Conservation (phyloP, 1,140 invertebrate species). For the Cardiocondyla obscurior region DNA sequence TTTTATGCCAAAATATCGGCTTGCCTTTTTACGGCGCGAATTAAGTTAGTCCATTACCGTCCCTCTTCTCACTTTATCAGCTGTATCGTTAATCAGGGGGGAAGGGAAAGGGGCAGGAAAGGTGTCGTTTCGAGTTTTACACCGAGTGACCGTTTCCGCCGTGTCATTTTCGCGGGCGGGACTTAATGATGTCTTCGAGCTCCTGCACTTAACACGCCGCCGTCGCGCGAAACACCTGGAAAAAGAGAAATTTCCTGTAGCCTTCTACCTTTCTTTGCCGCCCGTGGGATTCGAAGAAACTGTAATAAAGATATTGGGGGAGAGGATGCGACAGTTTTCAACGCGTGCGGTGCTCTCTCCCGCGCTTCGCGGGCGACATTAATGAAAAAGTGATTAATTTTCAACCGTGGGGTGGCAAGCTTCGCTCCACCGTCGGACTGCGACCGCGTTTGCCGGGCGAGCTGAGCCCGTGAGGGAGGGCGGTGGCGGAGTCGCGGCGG, state of each 20-base stretch:
- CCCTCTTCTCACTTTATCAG: not conserved
- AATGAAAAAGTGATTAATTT: constrained; percentile 61
- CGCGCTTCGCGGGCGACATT: constrained; percentile 64
- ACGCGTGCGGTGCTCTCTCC: constrained; percentile 47
- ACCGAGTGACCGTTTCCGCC: not conserved
- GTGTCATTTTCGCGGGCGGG: not conserved
- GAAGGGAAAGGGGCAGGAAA: too few species aligned
- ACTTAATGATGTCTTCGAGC: not conserved
- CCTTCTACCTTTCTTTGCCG: not conserved
- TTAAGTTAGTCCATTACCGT: constrained; percentile 16
- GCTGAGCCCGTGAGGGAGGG: not conserved
- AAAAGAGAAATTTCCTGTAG: constrained; percentile 14
- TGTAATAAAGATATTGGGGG: constrained; percentile 26
- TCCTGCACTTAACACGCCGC: not conserved
- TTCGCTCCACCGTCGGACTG: not conserved
- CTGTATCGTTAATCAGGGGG: not conserved
- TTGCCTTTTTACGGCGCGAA: not conserved
- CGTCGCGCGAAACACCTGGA: constrained; percentile 6
- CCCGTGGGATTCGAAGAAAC: constrained; percentile 9
- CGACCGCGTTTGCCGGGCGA: constrained; percentile 16
- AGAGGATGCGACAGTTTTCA: constrained; percentile 46
- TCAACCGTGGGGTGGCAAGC: not conserved
- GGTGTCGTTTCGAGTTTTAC: constrained; percentile 5
- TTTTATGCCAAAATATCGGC: not conserved
- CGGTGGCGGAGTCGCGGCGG: constrained; percentile 39